Conservation (phyloP, 2,797 vertebrate genomes). For the Microtus agrestis region DNA sequence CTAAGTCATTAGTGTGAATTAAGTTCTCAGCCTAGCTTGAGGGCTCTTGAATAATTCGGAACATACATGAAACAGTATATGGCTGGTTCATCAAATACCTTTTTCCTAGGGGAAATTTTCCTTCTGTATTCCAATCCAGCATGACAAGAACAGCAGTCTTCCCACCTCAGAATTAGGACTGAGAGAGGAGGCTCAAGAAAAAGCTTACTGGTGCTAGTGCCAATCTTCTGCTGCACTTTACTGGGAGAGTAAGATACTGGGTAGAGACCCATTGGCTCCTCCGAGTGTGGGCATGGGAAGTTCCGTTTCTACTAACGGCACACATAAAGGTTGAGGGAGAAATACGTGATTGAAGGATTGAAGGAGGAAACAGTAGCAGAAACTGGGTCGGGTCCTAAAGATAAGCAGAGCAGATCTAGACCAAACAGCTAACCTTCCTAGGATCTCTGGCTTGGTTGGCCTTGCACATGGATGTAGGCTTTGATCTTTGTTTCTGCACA, state of each 20-base stretch:
- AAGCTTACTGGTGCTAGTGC: background rate
- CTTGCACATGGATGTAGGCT: slow-evolving; percentile 5
- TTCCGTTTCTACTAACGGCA: background rate
- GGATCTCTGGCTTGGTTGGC: slow-evolving; percentile 2
- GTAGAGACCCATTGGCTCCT: background rate
- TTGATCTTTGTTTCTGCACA: slow-evolving; percentile 37
- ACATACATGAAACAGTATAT: background rate
- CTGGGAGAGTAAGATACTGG: background rate
- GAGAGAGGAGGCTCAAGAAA: background rate
- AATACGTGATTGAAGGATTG: background rate
- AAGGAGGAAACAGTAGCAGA: background rate
- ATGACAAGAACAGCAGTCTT: background rate
- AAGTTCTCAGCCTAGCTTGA: background rate
- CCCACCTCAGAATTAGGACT: background rate
- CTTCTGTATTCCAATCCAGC: slow-evolving; percentile 18
- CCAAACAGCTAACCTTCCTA: background rate
- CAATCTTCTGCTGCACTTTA: background rate
- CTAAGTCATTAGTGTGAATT: background rate
- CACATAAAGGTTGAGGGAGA: background rate
- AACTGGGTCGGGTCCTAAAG: background rate
- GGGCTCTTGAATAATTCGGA: background rate
- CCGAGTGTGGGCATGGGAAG: background rate
- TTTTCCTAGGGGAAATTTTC: background rate
- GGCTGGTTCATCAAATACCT: background rate
- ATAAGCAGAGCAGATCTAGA: background rate